Evolutionary conservation across 2,113 vertebrate genomes (phyloP), one percentile per base, ranked within the genome.

Genomic region (Morone saxatilis): DNA sequence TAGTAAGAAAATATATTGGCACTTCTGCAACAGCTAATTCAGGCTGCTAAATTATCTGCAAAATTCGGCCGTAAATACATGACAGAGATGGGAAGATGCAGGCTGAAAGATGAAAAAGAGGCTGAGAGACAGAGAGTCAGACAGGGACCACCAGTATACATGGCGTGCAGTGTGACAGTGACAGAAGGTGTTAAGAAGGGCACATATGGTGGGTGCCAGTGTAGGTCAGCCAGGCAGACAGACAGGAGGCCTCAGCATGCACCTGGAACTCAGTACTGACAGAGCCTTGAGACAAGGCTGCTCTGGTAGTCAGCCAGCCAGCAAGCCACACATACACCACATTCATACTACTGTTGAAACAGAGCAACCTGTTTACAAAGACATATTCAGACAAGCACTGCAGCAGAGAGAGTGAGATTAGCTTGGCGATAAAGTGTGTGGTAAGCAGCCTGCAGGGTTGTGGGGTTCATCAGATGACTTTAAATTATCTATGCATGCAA

Each of bases 131-230:
- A 57, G 77, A 73, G 76, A 71, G 67, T 86, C 77, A 78, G 85
- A 78, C 65, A 56, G 65, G 71, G 81, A 71, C 68, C 81, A 77
- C 81, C 76, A 48, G 78, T 76, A 17, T 72, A 78, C 73, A 75
- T 76, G 73, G 63, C 57, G 47, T 71, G 63, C 63, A 62, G 81
- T 80, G 88, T 90, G 89, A 89, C 87, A 72, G 90, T 87, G 91
- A 95, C 95, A 94, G 95, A 94, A 93, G 94, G 93, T 90, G 88
- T 83, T 81, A 83, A 91, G 83, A 81, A 89, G 82, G 93, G 81
- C 89, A 83, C 94, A 94, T 95, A 95, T 94, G 94, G 93, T 83
- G 88, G 74, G 81, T 92, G 94, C 86, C 92, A 91, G 84, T 43
- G 85, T 81, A 71, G 94, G 94, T 94, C 94, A 94, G 88, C 77